Evolutionary conservation across 2,113 vertebrate species (phyloP).

Genomic region (Cervus canadensis): DNA sequence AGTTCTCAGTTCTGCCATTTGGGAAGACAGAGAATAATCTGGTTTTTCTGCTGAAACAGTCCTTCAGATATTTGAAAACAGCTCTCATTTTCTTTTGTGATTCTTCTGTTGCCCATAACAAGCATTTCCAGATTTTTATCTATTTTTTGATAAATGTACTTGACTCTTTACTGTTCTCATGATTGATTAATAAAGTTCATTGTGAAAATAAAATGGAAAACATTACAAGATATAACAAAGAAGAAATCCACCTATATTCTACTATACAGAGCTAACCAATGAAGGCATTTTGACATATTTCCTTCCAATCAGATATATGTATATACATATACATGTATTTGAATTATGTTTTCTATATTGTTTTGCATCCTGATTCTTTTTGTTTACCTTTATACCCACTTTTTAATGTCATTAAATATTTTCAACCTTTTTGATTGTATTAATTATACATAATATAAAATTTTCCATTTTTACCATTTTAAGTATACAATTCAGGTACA

Average conservation of each 20-base stretch:
- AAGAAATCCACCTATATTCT: not conserved
- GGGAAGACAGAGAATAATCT: not conserved
- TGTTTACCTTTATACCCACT: not conserved
- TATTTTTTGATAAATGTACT: not conserved
- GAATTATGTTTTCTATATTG: not conserved
- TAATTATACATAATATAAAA: not conserved
- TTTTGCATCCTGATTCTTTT: not conserved
- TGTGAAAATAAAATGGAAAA: not conserved
- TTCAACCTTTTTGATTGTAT: not conserved
- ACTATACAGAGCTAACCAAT: not conserved
- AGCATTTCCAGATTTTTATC: not conserved
- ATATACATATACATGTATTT: not conserved
- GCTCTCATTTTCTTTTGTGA: not conserved
- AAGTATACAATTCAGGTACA: not conserved
- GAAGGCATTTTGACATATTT: not conserved
- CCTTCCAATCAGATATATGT: not conserved
- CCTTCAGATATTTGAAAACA: not conserved
- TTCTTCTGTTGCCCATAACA: not conserved
- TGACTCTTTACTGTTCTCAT: not conserved
- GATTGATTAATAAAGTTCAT: not conserved
- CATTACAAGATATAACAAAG: not conserved
- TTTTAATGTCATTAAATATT: not conserved
- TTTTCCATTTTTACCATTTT: not conserved
- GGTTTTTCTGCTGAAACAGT: not conserved
- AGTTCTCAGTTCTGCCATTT: not conserved